Conservation (phyloP, 2,888 invertebrate genomes). For the Tolmerus cingulatus region DNA sequence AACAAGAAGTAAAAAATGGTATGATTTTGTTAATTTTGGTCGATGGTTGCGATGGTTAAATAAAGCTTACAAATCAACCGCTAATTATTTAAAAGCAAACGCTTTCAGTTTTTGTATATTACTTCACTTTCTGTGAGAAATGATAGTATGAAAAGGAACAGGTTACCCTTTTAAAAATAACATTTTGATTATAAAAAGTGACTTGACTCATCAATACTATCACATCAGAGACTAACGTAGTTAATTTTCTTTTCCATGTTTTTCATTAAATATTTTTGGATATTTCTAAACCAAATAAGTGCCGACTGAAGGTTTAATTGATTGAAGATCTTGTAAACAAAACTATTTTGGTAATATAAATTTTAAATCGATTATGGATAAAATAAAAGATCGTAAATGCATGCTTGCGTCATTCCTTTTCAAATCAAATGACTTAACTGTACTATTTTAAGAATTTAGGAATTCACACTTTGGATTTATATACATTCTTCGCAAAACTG, state of each 20-base stretch:
- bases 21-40: neutral
- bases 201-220: neutral
- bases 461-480: neutral
- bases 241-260: neutral
- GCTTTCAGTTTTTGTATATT: neutral
- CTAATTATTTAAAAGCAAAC: neutral
- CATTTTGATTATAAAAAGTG: neutral
- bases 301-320: neutral
- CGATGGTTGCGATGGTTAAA: neutral
- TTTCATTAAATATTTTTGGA: neutral
- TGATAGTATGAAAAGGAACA: neutral
- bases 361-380: neutral
- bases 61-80: neutral
- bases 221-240: neutral
- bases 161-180: neutral
- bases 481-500: neutral
- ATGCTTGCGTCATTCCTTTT: neutral
- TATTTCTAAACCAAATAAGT: neutral
- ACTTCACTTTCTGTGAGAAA: neutral
- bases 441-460: neutral
- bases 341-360: neutral
- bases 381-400: neutral
- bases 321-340: neutral
- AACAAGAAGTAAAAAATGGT: neutral
- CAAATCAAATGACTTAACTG: neutral